A percentile compares a stretch with the other conserved stretches of the same genome.
Evolutionary conservation across 2,888 invertebrate species (phyloP).

Genomic region (Cheilosia soror): DNA sequence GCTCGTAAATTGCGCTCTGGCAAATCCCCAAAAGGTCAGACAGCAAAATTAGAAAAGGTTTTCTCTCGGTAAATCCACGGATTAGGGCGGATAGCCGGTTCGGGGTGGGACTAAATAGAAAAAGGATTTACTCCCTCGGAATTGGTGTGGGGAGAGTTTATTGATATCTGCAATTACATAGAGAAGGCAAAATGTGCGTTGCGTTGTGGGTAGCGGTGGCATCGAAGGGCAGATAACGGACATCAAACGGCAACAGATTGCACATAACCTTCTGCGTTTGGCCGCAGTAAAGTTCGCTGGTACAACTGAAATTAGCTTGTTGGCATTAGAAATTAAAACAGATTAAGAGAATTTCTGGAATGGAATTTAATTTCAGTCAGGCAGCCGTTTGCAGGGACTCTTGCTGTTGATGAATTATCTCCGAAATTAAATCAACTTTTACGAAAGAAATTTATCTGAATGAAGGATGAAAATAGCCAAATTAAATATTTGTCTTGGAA

Average conservation of each 20-base stretch:
- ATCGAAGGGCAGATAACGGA: slow-evolving; percentile 35
- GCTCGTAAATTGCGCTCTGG: slow-evolving; percentile 35
- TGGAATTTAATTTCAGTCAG: slow-evolving; percentile 31
- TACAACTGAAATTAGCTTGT: slow-evolving; percentile 39
- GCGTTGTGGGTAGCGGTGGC: neutral
- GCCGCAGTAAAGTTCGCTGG: neutral
- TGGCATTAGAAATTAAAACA: slow-evolving; percentile 50
- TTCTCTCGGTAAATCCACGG: slow-evolving; percentile 13
- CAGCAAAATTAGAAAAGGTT: slow-evolving; percentile 50
- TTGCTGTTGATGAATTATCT: neutral
- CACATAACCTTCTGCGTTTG: slow-evolving; percentile 34
- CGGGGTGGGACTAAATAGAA: neutral
- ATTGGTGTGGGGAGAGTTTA: neutral
- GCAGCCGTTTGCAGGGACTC: neutral
- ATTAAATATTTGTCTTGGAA: too few species aligned
- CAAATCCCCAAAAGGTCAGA: slow-evolving; percentile 53
- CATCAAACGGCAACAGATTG: slow-evolving; percentile 66
- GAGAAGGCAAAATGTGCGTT: slow-evolving; percentile 3
- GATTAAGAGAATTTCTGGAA: slow-evolving; percentile 33
- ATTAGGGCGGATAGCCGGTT: slow-evolving; percentile 9
- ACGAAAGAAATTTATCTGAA: too few species aligned
- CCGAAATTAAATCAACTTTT: too few species aligned
- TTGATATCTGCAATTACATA: slow-evolving; percentile 43
- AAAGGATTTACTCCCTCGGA: slow-evolving; percentile 27
- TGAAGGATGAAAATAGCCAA: too few species aligned